These are phyloP conservation scores for Linyphia triangularis DNA, from an alignment of 2,888 invertebrate genomes.

Conservation along the genomic window DNA sequence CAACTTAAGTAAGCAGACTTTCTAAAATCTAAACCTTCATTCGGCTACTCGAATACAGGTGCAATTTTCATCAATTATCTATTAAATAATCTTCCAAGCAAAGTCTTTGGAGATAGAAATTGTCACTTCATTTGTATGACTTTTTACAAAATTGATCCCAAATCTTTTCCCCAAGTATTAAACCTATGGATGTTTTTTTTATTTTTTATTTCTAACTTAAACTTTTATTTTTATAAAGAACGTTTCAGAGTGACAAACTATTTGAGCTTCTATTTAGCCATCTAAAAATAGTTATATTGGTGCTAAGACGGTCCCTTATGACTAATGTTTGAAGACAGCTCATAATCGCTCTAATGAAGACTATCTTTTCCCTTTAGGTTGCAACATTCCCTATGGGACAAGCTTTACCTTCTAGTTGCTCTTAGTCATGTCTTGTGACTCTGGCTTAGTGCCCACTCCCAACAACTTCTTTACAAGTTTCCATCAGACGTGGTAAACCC, in stretches of 20 bases:
- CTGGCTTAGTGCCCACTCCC: conserved; percentile 9
- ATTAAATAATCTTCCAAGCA: too few relatives aligned
- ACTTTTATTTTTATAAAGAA: background rate
- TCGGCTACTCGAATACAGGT: too few relatives aligned
- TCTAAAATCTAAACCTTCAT: too few relatives aligned
- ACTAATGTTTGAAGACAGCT: conserved; percentile 8
- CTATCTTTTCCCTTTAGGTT: background rate
- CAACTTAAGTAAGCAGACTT: too few relatives aligned
- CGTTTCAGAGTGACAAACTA: background rate
- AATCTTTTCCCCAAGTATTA: background rate
- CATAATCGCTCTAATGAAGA: conserved; percentile 62
- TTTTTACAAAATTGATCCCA: too few relatives aligned
- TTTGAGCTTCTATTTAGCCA: background rate
- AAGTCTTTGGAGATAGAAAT: too few relatives aligned
- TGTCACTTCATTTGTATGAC: too few relatives aligned
- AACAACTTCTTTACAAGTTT: conserved; percentile 5
- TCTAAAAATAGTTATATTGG: conserved; percentile 33
- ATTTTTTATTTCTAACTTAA: too few relatives aligned
- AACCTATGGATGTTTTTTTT: background rate
- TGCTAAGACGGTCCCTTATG: conserved; percentile 26
- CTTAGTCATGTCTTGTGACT: background rate
- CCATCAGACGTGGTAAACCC: background rate
- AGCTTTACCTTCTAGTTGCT: background rate
- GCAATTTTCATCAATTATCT: too few relatives aligned
- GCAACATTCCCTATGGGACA: background rate